These are phyloP conservation scores for Semnopithecus entellus DNA, from an alignment of 2,113 vertebrate species.

Conservation along the genomic window DNA sequence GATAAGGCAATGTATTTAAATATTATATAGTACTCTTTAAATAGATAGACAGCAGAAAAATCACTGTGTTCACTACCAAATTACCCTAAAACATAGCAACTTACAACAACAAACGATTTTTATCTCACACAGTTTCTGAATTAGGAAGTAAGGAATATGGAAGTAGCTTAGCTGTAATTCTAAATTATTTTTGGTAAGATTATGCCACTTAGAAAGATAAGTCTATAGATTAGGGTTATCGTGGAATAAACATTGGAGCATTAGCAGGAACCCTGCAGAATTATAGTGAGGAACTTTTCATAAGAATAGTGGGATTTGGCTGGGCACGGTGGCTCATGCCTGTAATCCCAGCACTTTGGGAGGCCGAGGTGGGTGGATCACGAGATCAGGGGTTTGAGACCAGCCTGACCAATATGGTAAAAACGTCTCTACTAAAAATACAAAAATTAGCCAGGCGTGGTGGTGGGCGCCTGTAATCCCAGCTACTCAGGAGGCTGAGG, in stretches of 20 bases:
- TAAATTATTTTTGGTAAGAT: constrained; percentile 30
- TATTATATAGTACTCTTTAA: neutral
- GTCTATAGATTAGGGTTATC: neutral
- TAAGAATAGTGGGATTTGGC: neutral
- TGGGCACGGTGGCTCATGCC: no score
- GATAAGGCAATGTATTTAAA: neutral
- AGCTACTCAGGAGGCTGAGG: no score
- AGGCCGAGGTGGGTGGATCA: no score
- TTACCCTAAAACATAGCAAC: neutral
- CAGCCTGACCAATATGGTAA: no score
- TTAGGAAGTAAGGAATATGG: neutral
- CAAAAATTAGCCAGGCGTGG: no score
- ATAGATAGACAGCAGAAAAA: neutral
- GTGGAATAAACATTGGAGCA: neutral
- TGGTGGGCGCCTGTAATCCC: no score
- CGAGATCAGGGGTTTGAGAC: no score
- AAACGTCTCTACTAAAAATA: no score
- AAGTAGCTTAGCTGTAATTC: neutral
- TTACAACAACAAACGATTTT: neutral
- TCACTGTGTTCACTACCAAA: neutral
- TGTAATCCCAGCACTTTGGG: no score
- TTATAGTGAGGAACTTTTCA: neutral
- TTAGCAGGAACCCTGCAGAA: neutral
- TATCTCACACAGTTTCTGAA: neutral
- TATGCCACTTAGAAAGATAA: neutral